Evolutionary conservation across 2,888 invertebrate species (phyloP).

Genomic region (Alloscopus bannaensis): DNA sequence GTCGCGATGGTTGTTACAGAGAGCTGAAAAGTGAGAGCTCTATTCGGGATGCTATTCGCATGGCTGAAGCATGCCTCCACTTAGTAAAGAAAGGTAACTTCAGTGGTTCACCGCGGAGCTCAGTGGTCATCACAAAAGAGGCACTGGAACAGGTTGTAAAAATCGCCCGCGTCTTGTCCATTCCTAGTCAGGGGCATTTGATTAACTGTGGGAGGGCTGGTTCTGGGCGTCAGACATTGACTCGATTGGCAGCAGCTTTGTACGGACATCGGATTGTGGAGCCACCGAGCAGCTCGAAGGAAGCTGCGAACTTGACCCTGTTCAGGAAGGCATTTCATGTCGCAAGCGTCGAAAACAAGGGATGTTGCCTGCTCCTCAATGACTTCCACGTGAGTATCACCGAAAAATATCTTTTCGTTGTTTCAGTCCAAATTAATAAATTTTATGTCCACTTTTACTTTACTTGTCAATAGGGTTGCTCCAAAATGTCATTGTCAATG

Average conservation of each 20-base stretch:
- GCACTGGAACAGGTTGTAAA: conserved; percentile 28
- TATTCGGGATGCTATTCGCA: too few relatives aligned
- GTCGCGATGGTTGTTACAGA: background rate
- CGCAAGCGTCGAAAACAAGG: conserved; percentile 10
- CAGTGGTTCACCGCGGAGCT: too few relatives aligned
- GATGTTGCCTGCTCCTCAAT: conserved; percentile 38
- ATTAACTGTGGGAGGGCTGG: conserved; percentile 11
- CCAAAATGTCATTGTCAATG: too few relatives aligned
- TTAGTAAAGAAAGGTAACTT: too few relatives aligned
- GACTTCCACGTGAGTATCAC: conserved; percentile 27
- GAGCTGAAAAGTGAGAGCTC: too few relatives aligned
- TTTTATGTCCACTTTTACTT: too few relatives aligned
- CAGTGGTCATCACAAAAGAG: too few relatives aligned
- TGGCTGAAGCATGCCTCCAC: too few relatives aligned
- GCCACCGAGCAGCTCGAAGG: background rate
- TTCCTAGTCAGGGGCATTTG: conserved; percentile 17
- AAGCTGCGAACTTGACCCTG: background rate
- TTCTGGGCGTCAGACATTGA: conserved; percentile 32
- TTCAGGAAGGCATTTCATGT: conserved; percentile 11
- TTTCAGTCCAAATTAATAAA: background rate
- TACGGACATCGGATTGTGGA: conserved; percentile 27
- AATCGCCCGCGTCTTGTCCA: conserved; percentile 30
- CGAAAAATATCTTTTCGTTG: background rate
- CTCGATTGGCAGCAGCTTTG: background rate
- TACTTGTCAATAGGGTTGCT: too few relatives aligned